These are phyloP conservation scores for Palaemon carinicauda DNA, from an alignment of 1,140 invertebrate genomes.

Conservation along the genomic window DNA sequence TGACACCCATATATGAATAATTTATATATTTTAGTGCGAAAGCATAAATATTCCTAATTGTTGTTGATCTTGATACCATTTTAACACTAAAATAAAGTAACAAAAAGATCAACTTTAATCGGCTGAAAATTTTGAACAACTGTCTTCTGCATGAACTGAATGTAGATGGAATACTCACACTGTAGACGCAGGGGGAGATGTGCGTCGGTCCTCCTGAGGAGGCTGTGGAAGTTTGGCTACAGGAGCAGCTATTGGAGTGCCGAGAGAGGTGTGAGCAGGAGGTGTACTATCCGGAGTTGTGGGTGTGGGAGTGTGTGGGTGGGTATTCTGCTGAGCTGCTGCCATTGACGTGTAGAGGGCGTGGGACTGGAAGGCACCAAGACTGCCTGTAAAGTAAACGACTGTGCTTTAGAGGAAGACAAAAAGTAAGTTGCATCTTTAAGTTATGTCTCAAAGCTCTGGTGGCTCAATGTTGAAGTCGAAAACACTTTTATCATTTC, in stretches of 20 bases:
- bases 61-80: no score
- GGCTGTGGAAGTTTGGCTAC: conserved; percentile 38
- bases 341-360: conserved; percentile 51
- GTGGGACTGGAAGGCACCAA: conserved; percentile 52
- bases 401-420: background rate
- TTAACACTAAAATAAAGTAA: background rate
- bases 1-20: no score
- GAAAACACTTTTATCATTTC: no score
- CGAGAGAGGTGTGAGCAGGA: conserved; percentile 20
- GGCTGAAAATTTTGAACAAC: no score
- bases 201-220: conserved; percentile 18
- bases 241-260: conserved; percentile 38
- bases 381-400: conserved; percentile 17
- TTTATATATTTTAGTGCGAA: no score
- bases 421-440: background rate
- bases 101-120: background rate
- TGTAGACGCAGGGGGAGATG: background rate
- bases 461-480: background rate
- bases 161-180: background rate
- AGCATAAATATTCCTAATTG: no score
- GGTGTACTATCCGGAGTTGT: conserved; percentile 28
- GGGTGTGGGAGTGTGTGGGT: conserved; percentile 34
- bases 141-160: background rate
- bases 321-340: conserved; percentile 35
- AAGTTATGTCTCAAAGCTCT: background rate